Evolutionary conservation across 2,113 vertebrate genomes (phyloP).

Genomic region (Oenanthe oenanthe): DNA sequence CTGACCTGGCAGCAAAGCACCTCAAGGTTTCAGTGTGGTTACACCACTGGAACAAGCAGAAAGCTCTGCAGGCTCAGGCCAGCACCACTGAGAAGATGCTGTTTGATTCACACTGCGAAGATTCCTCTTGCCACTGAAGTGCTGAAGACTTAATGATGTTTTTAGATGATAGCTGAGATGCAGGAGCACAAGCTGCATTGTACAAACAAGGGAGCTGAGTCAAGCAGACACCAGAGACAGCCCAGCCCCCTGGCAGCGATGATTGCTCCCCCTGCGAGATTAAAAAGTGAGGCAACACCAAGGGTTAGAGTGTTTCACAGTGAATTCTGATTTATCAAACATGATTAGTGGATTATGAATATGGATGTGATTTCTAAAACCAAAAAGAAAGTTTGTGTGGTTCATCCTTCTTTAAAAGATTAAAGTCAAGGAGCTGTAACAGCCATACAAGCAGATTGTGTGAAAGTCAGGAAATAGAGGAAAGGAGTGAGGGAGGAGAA

Average conservation of each 20-base stretch:
- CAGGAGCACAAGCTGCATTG: neutral
- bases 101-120: constrained; percentile 7
- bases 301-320: constrained; percentile 56
- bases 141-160: constrained; percentile 50
- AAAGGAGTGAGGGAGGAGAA: neutral
- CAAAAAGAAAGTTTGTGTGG: constrained; percentile 56
- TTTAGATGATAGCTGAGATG: constrained; percentile 44
- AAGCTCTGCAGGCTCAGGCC: neutral
- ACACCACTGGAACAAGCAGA: too few relatives aligned
- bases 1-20: neutral
- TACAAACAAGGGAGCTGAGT: constrained; percentile 38
- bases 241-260: constrained; percentile 33
- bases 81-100: neutral
- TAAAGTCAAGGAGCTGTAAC: constrained; percentile 13
- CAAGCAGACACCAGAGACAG: constrained; percentile 30
- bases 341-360: constrained; percentile 71
- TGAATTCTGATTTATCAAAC: constrained; percentile 72
- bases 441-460: neutral
- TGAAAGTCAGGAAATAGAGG: neutral
- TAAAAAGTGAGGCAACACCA: constrained; percentile 51
- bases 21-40: neutral
- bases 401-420: constrained; percentile 48
- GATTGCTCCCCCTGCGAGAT: constrained; percentile 8
- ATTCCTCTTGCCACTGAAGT: neutral
- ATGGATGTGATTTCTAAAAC: constrained; percentile 72